Evolutionary conservation across 1,140 invertebrate species (phyloP).

Genomic region (Lepidostoma basale): DNA sequence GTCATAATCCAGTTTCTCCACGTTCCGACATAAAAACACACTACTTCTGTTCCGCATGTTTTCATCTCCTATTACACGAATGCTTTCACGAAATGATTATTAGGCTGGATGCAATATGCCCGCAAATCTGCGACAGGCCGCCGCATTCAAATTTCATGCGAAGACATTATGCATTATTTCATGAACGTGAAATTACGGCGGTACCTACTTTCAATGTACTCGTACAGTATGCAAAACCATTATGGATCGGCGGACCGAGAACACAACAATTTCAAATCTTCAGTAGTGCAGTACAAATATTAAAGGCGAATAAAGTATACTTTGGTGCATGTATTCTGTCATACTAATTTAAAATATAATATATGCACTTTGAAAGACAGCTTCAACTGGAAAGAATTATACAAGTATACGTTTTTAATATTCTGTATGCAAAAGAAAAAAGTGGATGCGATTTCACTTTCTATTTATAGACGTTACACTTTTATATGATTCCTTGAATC

Average conservation of each 20-base stretch:
- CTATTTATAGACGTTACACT: too few species aligned
- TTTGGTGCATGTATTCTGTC: neutral
- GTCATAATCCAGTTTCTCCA: neutral
- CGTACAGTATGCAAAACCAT: neutral
- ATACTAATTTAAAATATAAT: too few species aligned
- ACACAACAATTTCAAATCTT: too few species aligned
- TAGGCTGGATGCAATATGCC: conserved; percentile 8
- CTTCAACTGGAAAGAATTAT: neutral
- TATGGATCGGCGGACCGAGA: conserved; percentile 2
- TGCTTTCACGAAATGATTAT: conserved; percentile 19
- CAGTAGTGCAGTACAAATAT: too few species aligned
- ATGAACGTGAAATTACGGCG: conserved; percentile 20
- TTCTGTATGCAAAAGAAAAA: too few species aligned
- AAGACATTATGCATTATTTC: conserved; percentile 26
- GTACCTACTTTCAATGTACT: neutral
- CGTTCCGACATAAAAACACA: too few species aligned
- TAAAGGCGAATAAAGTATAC: too few species aligned
- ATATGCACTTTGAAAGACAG: neutral
- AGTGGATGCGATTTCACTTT: too few species aligned
- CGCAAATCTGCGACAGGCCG: conserved; percentile 20
- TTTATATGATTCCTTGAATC: too few species aligned
- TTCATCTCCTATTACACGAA: neutral
- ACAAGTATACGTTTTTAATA: too few species aligned
- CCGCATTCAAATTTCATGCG: conserved; percentile 24
- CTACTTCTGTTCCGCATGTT: too few species aligned